phyloP scores from a whole-genome alignment of 2,797 vertebrate genomes.

The Discoglossus pictus region DNA sequence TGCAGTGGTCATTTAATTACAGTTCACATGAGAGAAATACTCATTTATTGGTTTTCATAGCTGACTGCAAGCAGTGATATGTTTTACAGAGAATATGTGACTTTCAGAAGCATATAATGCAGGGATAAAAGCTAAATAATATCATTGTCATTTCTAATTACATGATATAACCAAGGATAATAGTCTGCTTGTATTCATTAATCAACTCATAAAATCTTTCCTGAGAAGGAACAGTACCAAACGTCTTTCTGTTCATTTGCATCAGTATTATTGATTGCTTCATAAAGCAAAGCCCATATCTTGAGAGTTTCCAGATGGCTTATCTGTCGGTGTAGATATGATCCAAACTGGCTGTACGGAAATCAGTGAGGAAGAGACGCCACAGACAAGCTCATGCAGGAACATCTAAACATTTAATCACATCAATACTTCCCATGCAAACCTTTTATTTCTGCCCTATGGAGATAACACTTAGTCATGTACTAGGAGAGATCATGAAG shows the following conservation, averaged over 20 bases:
- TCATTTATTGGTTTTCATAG: background rate
- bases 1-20: too few relatives aligned
- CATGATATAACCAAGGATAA: conserved; percentile 45
- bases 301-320: conserved; percentile 38
- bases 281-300: conserved; percentile 43
- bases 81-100: too few relatives aligned
- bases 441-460: background rate
- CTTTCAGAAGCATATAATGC: background rate
- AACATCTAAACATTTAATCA: conserved; percentile 25
- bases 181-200: conserved; percentile 18
- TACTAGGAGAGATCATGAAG: background rate
- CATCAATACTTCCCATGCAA: conserved; percentile 5
- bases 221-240: conserved; percentile 14
- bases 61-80: background rate
- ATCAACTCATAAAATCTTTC: conserved; percentile 34
- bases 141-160: conserved; percentile 29
- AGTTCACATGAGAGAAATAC: background rate
- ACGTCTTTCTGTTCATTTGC: conserved; percentile 28
- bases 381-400: conserved; percentile 25
- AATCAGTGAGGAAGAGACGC: conserved; percentile 30
- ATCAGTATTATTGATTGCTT: conserved; percentile 43
- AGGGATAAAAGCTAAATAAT: conserved; percentile 19
- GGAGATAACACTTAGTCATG: conserved; percentile 8
- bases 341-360: conserved; percentile 28
- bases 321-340: conserved; percentile 49